Evolutionary conservation across 2,888 invertebrate species (phyloP), one percentile per base, ranked within the genome.

Genomic region (Hydroisotoma schaefferi): DNA sequence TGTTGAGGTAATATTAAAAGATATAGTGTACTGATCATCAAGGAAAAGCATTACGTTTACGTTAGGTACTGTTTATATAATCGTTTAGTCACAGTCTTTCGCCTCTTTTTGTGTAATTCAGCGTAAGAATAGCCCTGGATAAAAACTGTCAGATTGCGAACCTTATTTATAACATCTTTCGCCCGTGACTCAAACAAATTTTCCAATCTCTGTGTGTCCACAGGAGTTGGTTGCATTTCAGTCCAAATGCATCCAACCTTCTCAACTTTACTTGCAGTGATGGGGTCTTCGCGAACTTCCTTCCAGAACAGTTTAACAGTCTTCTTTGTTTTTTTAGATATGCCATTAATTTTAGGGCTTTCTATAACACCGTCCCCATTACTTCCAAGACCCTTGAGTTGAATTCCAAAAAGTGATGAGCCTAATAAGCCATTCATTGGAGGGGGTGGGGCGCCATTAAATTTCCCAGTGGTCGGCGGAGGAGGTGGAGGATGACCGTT

Each of bases 261-360:
- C 71, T 80, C 79, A 52, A 80, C 73, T 74, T 80, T 81, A 15
- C 77, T 74, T 49, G 86, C 80, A 64, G 85, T 85, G 33, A 85
- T 79, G 0, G 86, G 85, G 75, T 86, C 86, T 69, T 90, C 91
- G 70, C 89, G 84, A 6, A 92, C 89, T 78, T 98, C 94, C 75
- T 90, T 90, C 99, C 99, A 99, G 78, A 99, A 99, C 54, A 99
- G 80, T 78, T 95, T 95, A 15, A 99, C 90, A 25, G 98, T 98
- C 77, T 97, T 94, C 79, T 95, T 95, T 75, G 87, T 93, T 76
- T 93, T 93, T 76, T 86, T 88, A 77, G 75, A 20, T 79, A 75
- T 74, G 80, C 59, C 78, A n/a, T n/a, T n/a, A n/a, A n/a, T n/a
- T n/a, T n/a, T n/a, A n/a, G n/a, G n/a, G n/a, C 76, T 55, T 73